Evolutionary conservation across 1,140 invertebrate genomes (phyloP), one percentile per base, ranked within the genome.

Genomic region (Gonatopus flavifemur): DNA sequence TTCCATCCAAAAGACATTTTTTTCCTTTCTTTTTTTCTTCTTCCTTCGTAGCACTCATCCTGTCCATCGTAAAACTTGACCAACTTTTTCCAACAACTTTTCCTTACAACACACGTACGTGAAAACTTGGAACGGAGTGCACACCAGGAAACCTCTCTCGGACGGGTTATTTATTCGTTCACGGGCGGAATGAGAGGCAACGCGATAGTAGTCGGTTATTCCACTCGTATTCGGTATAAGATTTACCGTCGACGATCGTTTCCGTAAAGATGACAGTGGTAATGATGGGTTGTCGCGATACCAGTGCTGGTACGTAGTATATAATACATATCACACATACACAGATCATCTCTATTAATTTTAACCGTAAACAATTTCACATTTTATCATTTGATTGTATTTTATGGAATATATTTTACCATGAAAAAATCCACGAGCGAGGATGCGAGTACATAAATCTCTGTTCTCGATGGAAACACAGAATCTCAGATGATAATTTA

Each of bases 221-320:
- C 18, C 6, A 28, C 32, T 22, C 38, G 12, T 38, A 53, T 50
- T 51, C 47, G 41, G 30, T 28, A n/a, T 22, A 16, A 33, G 44
- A 59, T 59, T 59, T 57, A 59, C 40, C 36, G 56, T 30, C 33
- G 53, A 42, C 47, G 38, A 58, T 57, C 43, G 30, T 30, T 58
- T 56, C 37, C 49, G 46, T 32, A 12, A 15, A 32, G n/a, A 15
- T 13, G 31, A 32, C n/a, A 15, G 31, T 13, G 15, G 7, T 15
- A 15, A 13, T 8, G 12, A 13, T 13, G 31, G n/a, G 12, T 32
- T 15, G 31, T n/a, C n/a, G n/a, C n/a, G n/a, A n/a, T n/a, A n/a
- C n/a, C n/a, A n/a, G n/a, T n/a, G n/a, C n/a, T n/a, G n/a, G n/a
- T n/a, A n/a, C n/a, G n/a, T n/a, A n/a, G n/a, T n/a, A n/a, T n/a